phyloP scores from a whole-genome alignment of 1,140 invertebrate species.

The Sogatella furcifera region DNA sequence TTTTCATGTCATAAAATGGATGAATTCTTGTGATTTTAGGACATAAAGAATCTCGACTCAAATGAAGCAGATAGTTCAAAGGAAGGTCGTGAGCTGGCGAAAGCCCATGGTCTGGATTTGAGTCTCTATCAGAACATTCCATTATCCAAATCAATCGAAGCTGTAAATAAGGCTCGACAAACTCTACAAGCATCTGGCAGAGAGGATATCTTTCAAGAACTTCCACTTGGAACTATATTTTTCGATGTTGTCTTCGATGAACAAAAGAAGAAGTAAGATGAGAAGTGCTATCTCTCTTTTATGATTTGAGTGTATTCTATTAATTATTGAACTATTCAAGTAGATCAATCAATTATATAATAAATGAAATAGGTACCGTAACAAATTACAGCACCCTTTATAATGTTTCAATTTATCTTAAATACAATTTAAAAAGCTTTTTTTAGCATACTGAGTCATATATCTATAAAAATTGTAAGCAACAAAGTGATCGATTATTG shows the following conservation, averaged over 20 bases:
- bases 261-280: slow-evolving; percentile 14
- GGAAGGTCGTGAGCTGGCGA: neutral
- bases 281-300: neutral
- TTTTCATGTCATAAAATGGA: too few relatives aligned
- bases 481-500: too few relatives aligned
- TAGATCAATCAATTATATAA: too few relatives aligned
- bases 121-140: neutral
- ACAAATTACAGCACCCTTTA: too few relatives aligned
- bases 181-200: neutral
- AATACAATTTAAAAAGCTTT: too few relatives aligned
- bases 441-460: too few relatives aligned
- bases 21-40: neutral
- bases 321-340: too few relatives aligned
- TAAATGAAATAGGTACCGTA: too few relatives aligned
- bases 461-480: too few relatives aligned
- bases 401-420: too few relatives aligned
- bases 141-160: neutral
- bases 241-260: slow-evolving; percentile 13
- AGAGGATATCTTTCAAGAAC: slow-evolving; percentile 4
- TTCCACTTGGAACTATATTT: slow-evolving; percentile 10
- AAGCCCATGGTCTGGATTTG: neutral
- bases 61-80: neutral
- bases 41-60: neutral
- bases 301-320: too few relatives aligned
- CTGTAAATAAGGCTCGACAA: neutral